Evolutionary conservation across 92 coral and sea anemone species (phyloP).

Genomic region (Heliopora coerulea): DNA sequence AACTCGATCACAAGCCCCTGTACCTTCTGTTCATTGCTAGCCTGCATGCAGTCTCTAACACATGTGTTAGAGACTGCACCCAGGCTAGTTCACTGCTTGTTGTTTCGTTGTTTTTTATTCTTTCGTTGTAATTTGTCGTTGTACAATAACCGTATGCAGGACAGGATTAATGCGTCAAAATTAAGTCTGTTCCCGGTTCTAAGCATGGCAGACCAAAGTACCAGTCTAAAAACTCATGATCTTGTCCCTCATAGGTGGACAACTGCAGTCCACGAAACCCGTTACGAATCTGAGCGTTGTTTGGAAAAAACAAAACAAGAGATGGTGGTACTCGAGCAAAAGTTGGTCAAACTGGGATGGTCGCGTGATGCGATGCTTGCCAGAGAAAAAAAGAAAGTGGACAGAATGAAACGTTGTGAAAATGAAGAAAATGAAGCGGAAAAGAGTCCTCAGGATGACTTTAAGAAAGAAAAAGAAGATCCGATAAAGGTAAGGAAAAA

Average conservation of each 20-base stretch:
- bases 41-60: too few relatives aligned
- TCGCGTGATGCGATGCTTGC: slow-evolving; percentile 22
- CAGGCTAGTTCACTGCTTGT: too few relatives aligned
- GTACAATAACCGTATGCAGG: too few relatives aligned
- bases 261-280: slow-evolving; percentile 85
- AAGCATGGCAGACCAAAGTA: too few relatives aligned
- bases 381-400: slow-evolving; percentile 10
- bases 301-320: slow-evolving; percentile 64
- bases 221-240: too few relatives aligned
- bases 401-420: neutral
- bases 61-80: too few relatives aligned
- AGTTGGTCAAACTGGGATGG: slow-evolving; percentile 29
- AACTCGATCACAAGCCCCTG: too few relatives aligned
- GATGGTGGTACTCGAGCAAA: slow-evolving; percentile 47
- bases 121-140: too few relatives aligned
- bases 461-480: neutral
- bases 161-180: too few relatives aligned
- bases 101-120: too few relatives aligned
- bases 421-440: neutral
- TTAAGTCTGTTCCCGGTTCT: too few relatives aligned
- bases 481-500: neutral
- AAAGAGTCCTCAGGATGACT: neutral
- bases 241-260: slow-evolving; percentile 82
- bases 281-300: slow-evolving; percentile 61
- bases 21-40: too few relatives aligned